Conservation (phyloP, 1,140 invertebrate species). For the Hypsibius dujardini region DNA sequence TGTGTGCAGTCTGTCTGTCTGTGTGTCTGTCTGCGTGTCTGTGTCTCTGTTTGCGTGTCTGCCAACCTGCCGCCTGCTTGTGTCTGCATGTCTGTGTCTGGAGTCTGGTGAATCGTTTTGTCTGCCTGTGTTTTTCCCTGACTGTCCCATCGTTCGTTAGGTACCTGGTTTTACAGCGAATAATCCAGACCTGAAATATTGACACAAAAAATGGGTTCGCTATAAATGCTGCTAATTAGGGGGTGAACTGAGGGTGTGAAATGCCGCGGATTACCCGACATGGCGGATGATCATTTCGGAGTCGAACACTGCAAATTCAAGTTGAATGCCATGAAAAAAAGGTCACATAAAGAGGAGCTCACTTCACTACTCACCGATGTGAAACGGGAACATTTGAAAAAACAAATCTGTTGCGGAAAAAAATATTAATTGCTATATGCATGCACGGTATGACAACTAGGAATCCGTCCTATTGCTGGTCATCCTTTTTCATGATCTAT, state of each 20-base stretch:
- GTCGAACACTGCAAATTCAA: conserved; percentile 2
- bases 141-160: no score
- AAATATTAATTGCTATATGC: no score
- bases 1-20: no score
- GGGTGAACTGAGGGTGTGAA: background rate
- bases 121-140: no score
- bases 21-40: no score
- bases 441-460: no score
- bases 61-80: no score
- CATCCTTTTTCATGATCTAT: no score
- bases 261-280: conserved; percentile 42
- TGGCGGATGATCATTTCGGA: conserved; percentile 67
- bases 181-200: conserved; percentile 1
- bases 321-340: background rate
- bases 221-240: background rate
- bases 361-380: conserved; percentile 42
- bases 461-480: no score
- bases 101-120: no score
- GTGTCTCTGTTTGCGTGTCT: no score
- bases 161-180: conserved; percentile 12
- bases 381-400: conserved; percentile 94
- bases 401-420: conserved; percentile 36
- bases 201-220: background rate
- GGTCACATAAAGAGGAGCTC: background rate
- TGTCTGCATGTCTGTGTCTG: no score